phyloP scores from a whole-genome alignment of 2,888 invertebrate species.

The Copidosoma aretas region DNA sequence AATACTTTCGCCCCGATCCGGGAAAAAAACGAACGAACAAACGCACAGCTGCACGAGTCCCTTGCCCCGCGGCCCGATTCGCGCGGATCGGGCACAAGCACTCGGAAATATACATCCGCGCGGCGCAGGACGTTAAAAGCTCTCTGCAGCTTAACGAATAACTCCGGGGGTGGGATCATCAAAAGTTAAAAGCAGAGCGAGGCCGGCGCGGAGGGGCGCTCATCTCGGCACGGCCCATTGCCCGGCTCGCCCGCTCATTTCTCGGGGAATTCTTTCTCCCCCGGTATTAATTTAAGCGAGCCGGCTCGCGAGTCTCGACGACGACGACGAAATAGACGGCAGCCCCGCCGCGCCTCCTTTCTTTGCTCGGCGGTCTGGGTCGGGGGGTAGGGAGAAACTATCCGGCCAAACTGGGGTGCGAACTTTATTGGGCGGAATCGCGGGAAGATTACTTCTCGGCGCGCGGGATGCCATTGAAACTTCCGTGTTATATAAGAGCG shows the following conservation, averaged over 20 bases:
- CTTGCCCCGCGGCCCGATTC: too few species aligned
- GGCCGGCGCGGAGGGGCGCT: not conserved
- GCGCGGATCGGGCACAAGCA: too few species aligned
- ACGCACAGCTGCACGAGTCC: too few species aligned
- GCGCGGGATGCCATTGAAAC: slow-evolving; percentile 51
- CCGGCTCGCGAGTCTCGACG: not conserved
- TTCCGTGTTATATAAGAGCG: slow-evolving; percentile 44
- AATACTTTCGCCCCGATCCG: too few species aligned
- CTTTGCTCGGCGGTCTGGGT: not conserved
- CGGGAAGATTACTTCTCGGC: slow-evolving; percentile 53
- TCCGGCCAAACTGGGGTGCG: slow-evolving; percentile 51
- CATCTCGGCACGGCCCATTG: not conserved
- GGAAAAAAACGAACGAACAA: too few species aligned
- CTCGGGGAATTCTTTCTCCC: not conserved
- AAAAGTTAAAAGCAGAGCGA: not conserved
- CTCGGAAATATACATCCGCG: too few species aligned
- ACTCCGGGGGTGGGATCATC: not conserved
- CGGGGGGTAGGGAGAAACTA: slow-evolving; percentile 23
- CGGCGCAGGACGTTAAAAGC: not conserved
- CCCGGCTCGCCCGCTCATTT: not conserved
- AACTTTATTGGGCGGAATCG: slow-evolving; percentile 55
- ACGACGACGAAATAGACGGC: not conserved
- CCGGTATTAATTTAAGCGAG: slow-evolving; percentile 23
- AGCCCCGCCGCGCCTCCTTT: not conserved
- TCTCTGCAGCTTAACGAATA: not conserved